Base-by-base conservation (phyloP, 2,113 vertebrate species). In the Callaeas wilsoni region DNA sequence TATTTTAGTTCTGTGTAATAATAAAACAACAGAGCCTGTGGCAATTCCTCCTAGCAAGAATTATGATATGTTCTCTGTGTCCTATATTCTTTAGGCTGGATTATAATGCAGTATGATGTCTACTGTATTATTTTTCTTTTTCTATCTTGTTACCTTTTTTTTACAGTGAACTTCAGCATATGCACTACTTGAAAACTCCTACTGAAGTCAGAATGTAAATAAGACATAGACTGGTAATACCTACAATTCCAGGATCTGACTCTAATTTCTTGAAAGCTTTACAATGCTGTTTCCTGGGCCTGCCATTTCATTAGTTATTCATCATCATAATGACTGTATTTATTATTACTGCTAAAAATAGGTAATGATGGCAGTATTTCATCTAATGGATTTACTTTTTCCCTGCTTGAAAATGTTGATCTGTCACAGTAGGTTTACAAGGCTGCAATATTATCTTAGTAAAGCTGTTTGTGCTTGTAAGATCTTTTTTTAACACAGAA, bases 271-370 rank as follows among this genome's bases (percentile, higher is more conserved):
- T 88, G 94, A 95, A 94, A 97, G 82, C 91, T 89, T 96, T 94
- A 84, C 74, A 77, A 10, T 63, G 63, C 78, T 91, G 87, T 91
- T 96, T 96, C 91, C 95, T 91, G 82, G 55, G 94, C 59, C 82
- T 96, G 59, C 75, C 67, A 94, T 96, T 97, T 96, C 91, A 90
- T 97, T 96, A 95, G 94, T 91, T 96, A 95, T 96, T 97, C 90
- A 96, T 96, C 93, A 96, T 96, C 75, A 93, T 96, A 94, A 97
- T 94, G 94, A 95, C 85, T 85, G 78, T 96, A 95, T 97, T 96
- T 96, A 95, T 96, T 96, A 96, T 96, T 94, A 74, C 91, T 96
- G 75, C 94, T 97, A 95, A 96, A 97, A 96, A 95, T 94, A 96
- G 93, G 41, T 73, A 94, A 95, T 44, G 90, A 91, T 91, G 91